Evolutionary conservation across 30 jellyfish, hydroid and myxozoan genomes (phyloP).

Genomic region (Nemopilema nomurai): DNA sequence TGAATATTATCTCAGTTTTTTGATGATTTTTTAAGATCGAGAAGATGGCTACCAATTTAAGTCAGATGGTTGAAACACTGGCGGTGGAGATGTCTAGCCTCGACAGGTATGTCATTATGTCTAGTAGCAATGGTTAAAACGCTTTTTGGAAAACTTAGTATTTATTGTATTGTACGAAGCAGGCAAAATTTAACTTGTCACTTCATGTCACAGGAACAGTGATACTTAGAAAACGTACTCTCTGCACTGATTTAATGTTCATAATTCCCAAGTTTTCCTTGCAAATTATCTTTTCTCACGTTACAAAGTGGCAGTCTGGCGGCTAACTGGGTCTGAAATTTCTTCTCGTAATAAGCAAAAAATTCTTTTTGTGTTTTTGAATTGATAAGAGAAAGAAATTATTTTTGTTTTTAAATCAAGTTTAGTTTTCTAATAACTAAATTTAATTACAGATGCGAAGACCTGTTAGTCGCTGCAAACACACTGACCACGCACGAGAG

Average conservation of each 20-base stretch:
- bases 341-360: background rate
- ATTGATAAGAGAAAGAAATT: background rate
- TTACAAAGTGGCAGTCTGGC: background rate
- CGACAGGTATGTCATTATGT: slow-evolving; percentile 8
- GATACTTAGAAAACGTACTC: too few relatives aligned
- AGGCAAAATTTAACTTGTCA: too few relatives aligned
- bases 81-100: slow-evolving; percentile 31
- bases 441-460: slow-evolving; percentile 68
- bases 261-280: background rate
- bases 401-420: background rate
- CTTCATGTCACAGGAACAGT: too few relatives aligned
- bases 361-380: background rate
- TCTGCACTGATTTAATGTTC: background rate
- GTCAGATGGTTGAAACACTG: slow-evolving; percentile 27
- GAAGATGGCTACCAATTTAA: slow-evolving; percentile 42
- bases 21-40: slow-evolving; percentile 14
- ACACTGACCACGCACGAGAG: slow-evolving; percentile 71
- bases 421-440: background rate
- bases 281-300: background rate
- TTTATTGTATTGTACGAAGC: too few relatives aligned
- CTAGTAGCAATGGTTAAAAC: too few relatives aligned
- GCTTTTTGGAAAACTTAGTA: too few relatives aligned
- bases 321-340: background rate
- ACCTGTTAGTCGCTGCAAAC: slow-evolving; percentile 61
- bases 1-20: background rate